phyloP scores from a whole-genome alignment of 2,113 vertebrate genomes.

The Melanostigma gelatinosum region DNA sequence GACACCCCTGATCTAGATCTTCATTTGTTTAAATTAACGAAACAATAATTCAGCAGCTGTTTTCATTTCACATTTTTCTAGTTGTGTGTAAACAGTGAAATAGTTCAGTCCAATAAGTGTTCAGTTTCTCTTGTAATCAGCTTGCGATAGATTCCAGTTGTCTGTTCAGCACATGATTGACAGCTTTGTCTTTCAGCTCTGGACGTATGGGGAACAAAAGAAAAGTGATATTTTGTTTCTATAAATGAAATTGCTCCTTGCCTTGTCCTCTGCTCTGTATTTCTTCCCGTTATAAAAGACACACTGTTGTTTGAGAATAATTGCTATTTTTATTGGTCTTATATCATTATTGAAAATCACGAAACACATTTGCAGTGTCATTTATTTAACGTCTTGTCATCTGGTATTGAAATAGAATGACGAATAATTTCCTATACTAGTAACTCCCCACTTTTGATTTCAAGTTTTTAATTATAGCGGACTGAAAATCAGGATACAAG shows the following conservation, averaged over 20 bases:
- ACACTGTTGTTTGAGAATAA: background rate
- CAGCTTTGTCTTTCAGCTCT: background rate
- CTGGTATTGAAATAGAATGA: background rate
- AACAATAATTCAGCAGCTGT: too few relatives aligned
- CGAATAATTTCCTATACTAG: background rate
- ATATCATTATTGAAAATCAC: background rate
- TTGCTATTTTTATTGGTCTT: background rate
- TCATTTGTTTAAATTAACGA: background rate
- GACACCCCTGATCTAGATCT: too few relatives aligned
- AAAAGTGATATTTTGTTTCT: background rate
- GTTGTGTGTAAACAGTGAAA: too few relatives aligned
- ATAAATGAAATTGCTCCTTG: background rate
- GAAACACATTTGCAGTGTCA: background rate
- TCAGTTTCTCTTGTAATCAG: background rate
- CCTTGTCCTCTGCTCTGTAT: background rate
- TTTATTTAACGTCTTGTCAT: background rate
- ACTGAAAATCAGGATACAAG: slow-evolving; percentile 4
- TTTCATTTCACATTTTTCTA: too few relatives aligned
- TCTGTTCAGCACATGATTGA: background rate
- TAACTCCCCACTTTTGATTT: background rate
- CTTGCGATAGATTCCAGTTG: too few relatives aligned
- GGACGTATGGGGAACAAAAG: too few relatives aligned
- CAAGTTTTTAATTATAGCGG: slow-evolving; percentile 6
- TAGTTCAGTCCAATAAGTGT: background rate
- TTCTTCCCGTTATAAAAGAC: background rate